Evolutionary conservation across 1,140 invertebrate species (phyloP), one percentile per base, ranked within the genome.

Genomic region (Sycophila sp.): DNA sequence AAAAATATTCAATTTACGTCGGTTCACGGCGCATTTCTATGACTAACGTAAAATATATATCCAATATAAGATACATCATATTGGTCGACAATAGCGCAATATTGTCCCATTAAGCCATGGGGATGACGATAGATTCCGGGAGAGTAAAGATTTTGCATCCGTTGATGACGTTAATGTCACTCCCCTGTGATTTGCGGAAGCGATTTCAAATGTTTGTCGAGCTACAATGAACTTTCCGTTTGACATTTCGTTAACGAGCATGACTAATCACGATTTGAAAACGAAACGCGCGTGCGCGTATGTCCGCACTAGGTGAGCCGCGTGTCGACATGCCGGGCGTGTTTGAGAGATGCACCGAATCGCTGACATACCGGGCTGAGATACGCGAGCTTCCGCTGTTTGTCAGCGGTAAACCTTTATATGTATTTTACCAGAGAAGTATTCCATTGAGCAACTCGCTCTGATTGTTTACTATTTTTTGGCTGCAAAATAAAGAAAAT

Each of bases 261-360:
- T 66, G 51, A 66, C 51, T 66, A 56, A 56, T 56, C 51, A 45
- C 28, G 6, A 28, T 26, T 24, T n/a, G 64, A 66, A 26, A 38
- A 45, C 22, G 51, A 32, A 45, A 66, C 2, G 40, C 30, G 22
- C 49, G n/a, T 13, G 30, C n/a, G 11, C 38, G 8, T 40, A 2
- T 40, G n/a, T 10, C 22, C 28, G 51, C 17, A 45, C 45, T 17
- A 40, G 34, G 19, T 40, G 28, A 45, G 38, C n/a, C 32, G n/a
- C 17, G 36, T 30, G 26, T 24, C 38, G 53, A 56, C 64, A 38
- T 66, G 36, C 38, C 38, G 19, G 19, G n/a, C 26, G 28, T 45
- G 36, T 28, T 28, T 10, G 2, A 22, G 63, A 65, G 22, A 66
- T 58, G 26, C 36, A 15, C 49, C 19, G 38, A 51, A 45, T 55